A percentile compares a stretch with the other conserved stretches of the same genome.
Evolutionary conservation across 2,113 vertebrate genomes (phyloP).

Genomic region (Irena cyanogastra): DNA sequence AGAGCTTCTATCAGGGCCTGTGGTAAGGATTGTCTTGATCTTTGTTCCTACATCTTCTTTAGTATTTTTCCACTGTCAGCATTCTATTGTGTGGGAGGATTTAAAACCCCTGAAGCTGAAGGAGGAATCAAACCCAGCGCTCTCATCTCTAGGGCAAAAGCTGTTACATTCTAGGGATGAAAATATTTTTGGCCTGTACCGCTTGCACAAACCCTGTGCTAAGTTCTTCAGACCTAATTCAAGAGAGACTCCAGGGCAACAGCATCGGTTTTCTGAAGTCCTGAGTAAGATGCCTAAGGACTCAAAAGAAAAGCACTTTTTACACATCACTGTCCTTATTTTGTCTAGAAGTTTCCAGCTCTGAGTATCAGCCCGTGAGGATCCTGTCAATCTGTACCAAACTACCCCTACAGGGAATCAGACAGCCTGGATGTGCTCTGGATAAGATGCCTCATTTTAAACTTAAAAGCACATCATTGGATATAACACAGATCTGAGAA

Average conservation of each 20-base stretch:
- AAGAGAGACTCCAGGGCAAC: neutral
- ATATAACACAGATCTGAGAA: neutral
- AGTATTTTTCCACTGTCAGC: neutral
- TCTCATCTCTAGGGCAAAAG: neutral
- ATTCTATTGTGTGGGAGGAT: neutral
- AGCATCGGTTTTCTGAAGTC: neutral
- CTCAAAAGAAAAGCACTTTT: neutral
- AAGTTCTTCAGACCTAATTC: neutral
- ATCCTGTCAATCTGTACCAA: neutral
- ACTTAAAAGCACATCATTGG: rapidly evolving
- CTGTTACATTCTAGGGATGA: neutral
- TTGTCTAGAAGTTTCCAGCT: neutral
- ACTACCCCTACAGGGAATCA: neutral
- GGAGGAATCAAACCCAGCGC: neutral
- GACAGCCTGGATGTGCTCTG: neutral
- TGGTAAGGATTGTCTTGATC: neutral
- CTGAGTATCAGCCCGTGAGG: neutral
- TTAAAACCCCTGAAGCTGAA: neutral
- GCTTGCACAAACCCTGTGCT: neutral
- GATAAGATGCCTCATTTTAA: neutral
- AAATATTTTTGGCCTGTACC: neutral
- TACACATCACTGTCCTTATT: neutral
- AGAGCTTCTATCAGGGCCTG: neutral
- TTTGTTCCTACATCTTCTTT: neutral
- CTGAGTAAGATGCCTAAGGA: neutral